A percentile compares a stretch with the other conserved stretches of the same genome.
Conservation (phyloP, 2,113 vertebrate species). For the Mormyrus lacerda region DNA sequence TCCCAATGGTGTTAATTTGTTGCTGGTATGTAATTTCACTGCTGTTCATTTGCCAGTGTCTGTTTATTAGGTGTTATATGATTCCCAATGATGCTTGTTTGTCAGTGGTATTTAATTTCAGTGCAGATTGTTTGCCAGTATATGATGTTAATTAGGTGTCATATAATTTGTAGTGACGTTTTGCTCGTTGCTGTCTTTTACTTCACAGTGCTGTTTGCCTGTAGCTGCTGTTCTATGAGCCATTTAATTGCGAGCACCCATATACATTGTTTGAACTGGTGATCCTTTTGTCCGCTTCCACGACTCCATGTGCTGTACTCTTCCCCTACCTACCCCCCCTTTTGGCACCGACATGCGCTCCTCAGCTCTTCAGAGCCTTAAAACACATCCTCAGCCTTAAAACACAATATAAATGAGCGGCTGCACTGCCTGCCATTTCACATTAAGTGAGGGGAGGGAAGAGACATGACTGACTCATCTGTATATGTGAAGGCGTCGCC, state of each 20-base stretch:
- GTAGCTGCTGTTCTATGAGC: not conserved
- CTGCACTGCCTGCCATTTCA: not conserved
- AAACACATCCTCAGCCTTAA: not conserved
- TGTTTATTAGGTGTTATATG: not conserved
- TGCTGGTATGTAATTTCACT: not conserved
- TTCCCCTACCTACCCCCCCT: not conserved
- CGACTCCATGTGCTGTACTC: not conserved
- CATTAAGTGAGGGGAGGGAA: not conserved
- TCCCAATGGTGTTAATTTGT: not conserved
- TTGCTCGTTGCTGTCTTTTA: not conserved
- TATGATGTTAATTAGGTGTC: not conserved
- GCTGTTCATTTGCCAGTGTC: not conserved
- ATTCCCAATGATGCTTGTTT: not conserved
- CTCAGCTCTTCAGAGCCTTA: not conserved
- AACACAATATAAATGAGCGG: not conserved
- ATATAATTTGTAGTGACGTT: not conserved
- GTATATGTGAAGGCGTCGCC: not conserved
- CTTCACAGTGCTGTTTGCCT: not conserved
- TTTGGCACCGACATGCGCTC: not conserved
- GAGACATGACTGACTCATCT: not conserved
- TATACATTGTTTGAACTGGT: not conserved
- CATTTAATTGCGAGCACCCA: not conserved
- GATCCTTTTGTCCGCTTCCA: not conserved
- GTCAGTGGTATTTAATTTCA: not conserved
- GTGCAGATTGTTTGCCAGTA: not conserved